Conservation (phyloP, 2,113 vertebrate genomes). For the Lasiurus borealis region DNA sequence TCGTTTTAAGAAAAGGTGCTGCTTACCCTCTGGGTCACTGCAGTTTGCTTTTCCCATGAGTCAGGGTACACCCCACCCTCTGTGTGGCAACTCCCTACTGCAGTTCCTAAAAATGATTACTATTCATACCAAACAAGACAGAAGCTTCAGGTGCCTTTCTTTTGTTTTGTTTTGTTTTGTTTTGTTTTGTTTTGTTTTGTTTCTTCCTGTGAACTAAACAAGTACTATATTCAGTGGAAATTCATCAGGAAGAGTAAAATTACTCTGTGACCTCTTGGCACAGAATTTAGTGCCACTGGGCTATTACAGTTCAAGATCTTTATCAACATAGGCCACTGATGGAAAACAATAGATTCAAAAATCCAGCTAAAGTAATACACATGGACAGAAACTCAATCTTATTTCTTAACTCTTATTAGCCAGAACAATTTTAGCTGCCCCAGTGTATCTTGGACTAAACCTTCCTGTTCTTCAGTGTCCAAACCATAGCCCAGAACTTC, state of each 20-base stretch:
- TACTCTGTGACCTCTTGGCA: background rate
- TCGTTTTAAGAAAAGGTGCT: conserved; percentile 61
- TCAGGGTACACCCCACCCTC: conserved; percentile 18
- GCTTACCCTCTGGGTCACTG: background rate
- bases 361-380: background rate
- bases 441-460: background rate
- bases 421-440: background rate
- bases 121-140: conserved; percentile 64
- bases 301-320: background rate
- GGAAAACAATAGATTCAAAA: conserved; percentile 36
- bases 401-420: background rate
- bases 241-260: background rate
- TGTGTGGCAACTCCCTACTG: conserved; percentile 21
- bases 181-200: background rate
- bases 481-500: background rate
- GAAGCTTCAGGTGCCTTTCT: background rate
- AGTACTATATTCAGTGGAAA: background rate
- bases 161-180: background rate
- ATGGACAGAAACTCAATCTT: background rate
- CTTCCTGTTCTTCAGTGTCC: background rate
- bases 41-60: conserved; percentile 69
- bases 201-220: conserved; percentile 56
- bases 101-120: conserved; percentile 63
- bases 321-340: background rate
- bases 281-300: background rate